Percentiles rank a stretch among this genome's conserved stretches.
These are phyloP conservation scores for Yponomeuta plumbellus DNA, from an alignment of 2,888 invertebrate genomes.

Conservation along the genomic window DNA sequence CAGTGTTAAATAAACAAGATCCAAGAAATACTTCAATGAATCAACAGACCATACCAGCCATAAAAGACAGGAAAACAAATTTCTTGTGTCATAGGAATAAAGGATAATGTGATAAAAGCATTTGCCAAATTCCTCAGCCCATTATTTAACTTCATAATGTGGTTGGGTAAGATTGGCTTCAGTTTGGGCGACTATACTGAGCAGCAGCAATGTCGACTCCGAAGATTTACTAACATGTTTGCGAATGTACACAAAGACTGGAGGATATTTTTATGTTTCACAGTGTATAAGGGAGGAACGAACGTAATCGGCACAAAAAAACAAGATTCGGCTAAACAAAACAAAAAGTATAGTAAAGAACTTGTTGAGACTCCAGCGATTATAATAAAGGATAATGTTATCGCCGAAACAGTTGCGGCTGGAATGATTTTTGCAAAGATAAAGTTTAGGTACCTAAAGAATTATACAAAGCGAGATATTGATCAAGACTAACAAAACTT, in stretches of 20 bases:
- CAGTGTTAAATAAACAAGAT: neutral
- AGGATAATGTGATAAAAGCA: neutral
- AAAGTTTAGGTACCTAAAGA: neutral
- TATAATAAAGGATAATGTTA: constrained; percentile 7
- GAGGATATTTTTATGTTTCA: constrained; percentile 18
- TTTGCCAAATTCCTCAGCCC: neutral
- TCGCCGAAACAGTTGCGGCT: neutral
- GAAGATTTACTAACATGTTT: constrained; percentile 56
- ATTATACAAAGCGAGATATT: neutral
- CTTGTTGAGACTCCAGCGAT: neutral
- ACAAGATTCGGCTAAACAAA: constrained; percentile 11
- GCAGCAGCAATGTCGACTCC: constrained; percentile 37
- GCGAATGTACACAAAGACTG: constrained; percentile 30
- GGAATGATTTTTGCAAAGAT: neutral
- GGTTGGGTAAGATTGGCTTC: neutral
- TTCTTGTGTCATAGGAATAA: neutral
- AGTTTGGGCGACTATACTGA: constrained; percentile 20
- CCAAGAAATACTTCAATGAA: neutral
- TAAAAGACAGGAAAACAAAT: neutral
- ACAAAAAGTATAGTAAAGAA: constrained; percentile 10
- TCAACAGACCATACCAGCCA: neutral
- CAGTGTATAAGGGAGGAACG: neutral
- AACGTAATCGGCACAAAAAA: neutral
- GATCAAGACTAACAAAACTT: neutral
- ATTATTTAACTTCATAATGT: constrained; percentile 4